phyloP scores from a whole-genome alignment of 2,797 vertebrate species.

The Anguilla pacifica region DNA sequence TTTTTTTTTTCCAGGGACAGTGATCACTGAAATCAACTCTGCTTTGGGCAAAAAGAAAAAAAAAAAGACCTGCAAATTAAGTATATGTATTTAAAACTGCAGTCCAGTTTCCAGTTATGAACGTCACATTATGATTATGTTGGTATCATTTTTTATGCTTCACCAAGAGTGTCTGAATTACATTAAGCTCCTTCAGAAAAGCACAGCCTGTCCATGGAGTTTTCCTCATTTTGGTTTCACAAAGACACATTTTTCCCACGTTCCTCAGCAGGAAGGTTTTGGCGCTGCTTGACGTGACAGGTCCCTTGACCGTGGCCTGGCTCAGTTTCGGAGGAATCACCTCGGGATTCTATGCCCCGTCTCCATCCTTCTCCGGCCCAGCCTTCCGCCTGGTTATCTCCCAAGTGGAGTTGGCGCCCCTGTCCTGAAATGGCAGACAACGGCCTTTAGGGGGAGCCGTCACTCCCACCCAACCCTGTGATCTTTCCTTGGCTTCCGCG shows the following conservation, averaged over 20 bases:
- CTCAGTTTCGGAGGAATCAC: neutral
- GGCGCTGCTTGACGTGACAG: neutral
- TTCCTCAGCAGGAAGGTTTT: neutral
- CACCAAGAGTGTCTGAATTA: conserved; percentile 39
- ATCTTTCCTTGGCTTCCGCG: neutral
- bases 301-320: neutral
- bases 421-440: conserved; percentile 72
- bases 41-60: neutral
- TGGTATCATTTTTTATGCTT: neutral
- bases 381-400: conserved; percentile 65
- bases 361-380: conserved; percentile 36
- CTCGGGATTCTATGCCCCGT: conserved; percentile 11
- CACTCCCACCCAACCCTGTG: neutral
- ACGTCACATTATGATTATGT: conserved; percentile 36
- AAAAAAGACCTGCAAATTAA: neutral
- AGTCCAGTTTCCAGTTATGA: conserved; percentile 66
- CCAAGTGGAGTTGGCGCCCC: conserved; percentile 84
- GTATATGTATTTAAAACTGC: neutral
- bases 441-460: neutral
- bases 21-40: conserved; percentile 1
- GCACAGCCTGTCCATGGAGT: neutral
- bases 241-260: conserved; percentile 59
- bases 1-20: neutral
- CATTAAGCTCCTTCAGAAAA: conserved; percentile 41
- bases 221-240: neutral